Evolutionary conservation across 2,113 vertebrate genomes (phyloP), one percentile per base, ranked within the genome.

Genomic region (Sclerurus mexicanus): DNA sequence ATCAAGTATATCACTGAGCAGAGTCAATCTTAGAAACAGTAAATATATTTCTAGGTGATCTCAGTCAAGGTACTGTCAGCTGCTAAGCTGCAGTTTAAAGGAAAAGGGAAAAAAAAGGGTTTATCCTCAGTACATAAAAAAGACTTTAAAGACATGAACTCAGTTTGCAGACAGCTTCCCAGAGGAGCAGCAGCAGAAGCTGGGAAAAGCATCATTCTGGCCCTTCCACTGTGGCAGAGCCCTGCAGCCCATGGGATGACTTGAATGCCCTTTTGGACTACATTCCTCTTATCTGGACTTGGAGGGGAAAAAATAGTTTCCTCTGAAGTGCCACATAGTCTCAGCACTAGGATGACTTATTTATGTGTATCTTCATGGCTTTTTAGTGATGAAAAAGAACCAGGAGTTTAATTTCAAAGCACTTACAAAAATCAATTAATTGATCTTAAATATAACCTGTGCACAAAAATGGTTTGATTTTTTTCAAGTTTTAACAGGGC

Each of bases 231-330:
- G n/a, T 53, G 85, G 37, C 82, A 88, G 75, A 93, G 55, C 80
- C 60, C 80, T 84, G 3, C 75, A 35, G 73, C 19, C 68, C 60
- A 49, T 55, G 59, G 23, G 46, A 24, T 2, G 0, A 42, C 50
- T 62, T 21, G 7, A 86, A 7, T 87, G 83, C 73, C 94, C 86
- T 92, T 76, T 81, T 95, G 83, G 82, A 87, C 73, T 92, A 64
- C 83, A 86, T 95, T 92, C 73, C 76, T 95, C 44, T 67, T 77
- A 35, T 92, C 76, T 95, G 93, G 86, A 95, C 86, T 93, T 90
- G 68, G 81, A 78, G 71, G 23, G 20, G 28, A 27, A 87, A 87
- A 92, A 81, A 12, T 55, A 67, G 56, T 77, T 92, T 50, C 74
- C 46, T 74, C 47, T 94, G n/a, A 91, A 91, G 73, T 89, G 52